A percentile compares a stretch with the other conserved stretches of the same genome.
Evolutionary conservation across 2,888 invertebrate genomes (phyloP).

Genomic region (Harpalus rufipes): DNA sequence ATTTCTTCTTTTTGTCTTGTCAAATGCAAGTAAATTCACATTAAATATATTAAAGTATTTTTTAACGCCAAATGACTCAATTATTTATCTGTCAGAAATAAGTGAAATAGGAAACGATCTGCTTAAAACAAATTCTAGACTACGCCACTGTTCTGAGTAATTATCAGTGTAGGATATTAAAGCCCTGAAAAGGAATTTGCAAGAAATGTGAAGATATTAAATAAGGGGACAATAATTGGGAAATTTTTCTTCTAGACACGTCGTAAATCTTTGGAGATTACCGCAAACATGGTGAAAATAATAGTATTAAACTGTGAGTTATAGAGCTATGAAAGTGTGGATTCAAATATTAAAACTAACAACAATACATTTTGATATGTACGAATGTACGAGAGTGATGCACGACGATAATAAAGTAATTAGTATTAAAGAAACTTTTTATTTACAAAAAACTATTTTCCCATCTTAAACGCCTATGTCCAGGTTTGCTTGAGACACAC

Average conservation of each 20-base stretch:
- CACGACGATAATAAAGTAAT: too few relatives aligned
- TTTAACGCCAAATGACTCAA: background rate
- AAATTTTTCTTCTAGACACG: background rate
- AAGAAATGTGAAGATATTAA: conserved; percentile 16
- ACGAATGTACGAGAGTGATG: too few relatives aligned
- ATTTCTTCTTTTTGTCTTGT: too few relatives aligned
- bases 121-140: background rate
- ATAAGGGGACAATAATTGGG: conserved; percentile 5
- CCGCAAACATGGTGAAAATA: background rate
- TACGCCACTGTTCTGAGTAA: conserved; percentile 5
- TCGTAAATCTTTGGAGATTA: background rate
- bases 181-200: conserved; percentile 14
- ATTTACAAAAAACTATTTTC: too few relatives aligned
- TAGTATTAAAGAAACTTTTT: too few relatives aligned
- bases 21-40: too few relatives aligned
- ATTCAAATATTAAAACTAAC: too few relatives aligned
- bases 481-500: too few relatives aligned
- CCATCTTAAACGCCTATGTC: too few relatives aligned
- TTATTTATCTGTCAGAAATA: conserved; percentile 5
- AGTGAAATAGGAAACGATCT: background rate
- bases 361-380: too few relatives aligned
- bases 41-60: too few relatives aligned
- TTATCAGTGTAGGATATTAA: conserved; percentile 7
- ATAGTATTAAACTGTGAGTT: background rate
- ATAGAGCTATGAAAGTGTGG: too few relatives aligned